These are phyloP conservation scores for Orthosia gothica DNA, from an alignment of 2,888 invertebrate species.

Conservation along the genomic window DNA sequence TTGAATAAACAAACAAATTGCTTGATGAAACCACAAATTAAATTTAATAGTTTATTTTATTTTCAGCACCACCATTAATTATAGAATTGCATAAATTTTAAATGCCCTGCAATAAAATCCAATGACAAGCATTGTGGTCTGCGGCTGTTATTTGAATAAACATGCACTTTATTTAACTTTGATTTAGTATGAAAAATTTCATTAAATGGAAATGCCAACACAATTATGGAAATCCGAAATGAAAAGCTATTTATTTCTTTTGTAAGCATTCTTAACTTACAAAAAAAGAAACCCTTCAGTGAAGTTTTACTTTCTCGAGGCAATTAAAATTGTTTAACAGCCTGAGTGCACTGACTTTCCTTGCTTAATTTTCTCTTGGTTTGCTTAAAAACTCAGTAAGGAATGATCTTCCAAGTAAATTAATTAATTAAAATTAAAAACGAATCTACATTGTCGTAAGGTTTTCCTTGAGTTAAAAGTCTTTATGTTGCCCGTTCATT, in stretches of 20 bases:
- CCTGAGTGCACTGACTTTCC: neutral
- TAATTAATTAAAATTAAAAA: no score
- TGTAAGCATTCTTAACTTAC: neutral
- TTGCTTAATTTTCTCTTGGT: neutral
- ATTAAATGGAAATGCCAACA: constrained; percentile 28
- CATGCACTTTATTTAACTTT: constrained; percentile 28
- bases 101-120: constrained; percentile 1
- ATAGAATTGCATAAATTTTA: constrained; percentile 4
- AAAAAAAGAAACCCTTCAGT: neutral
- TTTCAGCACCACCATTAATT: constrained; percentile 15
- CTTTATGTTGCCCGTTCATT: neutral
- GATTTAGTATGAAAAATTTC: constrained; percentile 23
- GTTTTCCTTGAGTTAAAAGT: neutral
- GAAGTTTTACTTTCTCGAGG: neutral
- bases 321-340: neutral
- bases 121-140: constrained; percentile 19
- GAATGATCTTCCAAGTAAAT: no score
- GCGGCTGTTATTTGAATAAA: constrained; percentile 17
- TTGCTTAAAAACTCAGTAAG: no score
- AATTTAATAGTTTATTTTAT: neutral
- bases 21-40: constrained; percentile 3
- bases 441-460: no score
- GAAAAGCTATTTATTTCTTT: neutral
- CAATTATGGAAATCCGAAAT: constrained; percentile 6
- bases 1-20: neutral